These are phyloP conservation scores for Lingula anatina DNA, from an alignment of 2,888 invertebrate species.

Conservation along the genomic window DNA sequence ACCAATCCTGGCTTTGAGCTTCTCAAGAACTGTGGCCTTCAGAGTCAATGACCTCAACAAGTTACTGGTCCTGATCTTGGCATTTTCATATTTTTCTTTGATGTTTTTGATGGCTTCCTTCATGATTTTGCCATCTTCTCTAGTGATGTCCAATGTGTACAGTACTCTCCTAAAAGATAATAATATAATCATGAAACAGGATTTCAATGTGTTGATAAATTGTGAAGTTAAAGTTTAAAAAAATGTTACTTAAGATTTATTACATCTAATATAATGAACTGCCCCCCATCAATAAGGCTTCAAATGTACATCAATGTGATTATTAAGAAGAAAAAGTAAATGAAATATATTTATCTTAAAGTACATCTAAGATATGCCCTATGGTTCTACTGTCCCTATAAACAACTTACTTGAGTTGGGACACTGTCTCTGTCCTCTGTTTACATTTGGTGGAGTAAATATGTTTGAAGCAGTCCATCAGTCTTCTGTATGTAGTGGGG, in stretches of 20 bases:
- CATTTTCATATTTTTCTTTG: conserved; percentile 37
- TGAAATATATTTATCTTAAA: no score
- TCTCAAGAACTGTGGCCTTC: conserved; percentile 45
- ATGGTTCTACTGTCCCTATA: no score
- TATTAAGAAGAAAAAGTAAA: not conserved
- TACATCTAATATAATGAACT: no score
- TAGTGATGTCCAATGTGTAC: conserved; percentile 47
- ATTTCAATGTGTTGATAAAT: not conserved
- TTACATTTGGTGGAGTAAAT: conserved; percentile 41
- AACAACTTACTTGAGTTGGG: conserved; percentile 40
- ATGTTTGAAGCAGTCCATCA: conserved; percentile 45
- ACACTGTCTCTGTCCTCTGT: conserved; percentile 41
- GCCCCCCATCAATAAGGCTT: no score
- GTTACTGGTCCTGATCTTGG: conserved; percentile 35
- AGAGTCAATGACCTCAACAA: conserved; percentile 36
- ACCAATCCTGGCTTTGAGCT: conserved; percentile 41
- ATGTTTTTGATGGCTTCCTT: conserved; percentile 44
- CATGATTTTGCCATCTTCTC: conserved; percentile 46
- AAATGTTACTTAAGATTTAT: no score
- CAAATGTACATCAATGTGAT: no score
- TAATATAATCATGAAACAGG: not conserved
- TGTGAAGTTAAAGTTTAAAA: no score
- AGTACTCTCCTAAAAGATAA: conserved; percentile 37
- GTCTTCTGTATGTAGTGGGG: conserved; percentile 44
- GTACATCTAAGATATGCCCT: no score